phyloP scores from a whole-genome alignment of 37 sponge, comb jelly and placozoan genomes.

The Axinella damicornis region DNA sequence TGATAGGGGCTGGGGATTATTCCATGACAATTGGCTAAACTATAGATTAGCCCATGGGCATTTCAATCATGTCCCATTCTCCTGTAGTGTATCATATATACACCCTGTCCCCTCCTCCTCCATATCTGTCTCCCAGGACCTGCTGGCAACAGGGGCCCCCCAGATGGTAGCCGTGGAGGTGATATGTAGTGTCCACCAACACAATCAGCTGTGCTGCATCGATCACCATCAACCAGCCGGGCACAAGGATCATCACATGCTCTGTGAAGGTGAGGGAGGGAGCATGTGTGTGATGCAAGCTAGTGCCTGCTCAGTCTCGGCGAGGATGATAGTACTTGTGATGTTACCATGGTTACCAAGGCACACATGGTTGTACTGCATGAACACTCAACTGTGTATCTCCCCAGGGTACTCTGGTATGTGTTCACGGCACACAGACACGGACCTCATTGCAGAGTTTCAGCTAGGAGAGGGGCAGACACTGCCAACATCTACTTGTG shows the following conservation, averaged over 20 bases:
- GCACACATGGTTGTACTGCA: no score
- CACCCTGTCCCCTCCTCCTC: no score
- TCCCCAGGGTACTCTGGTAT: slow-evolving; percentile 90
- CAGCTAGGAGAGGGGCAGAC: slow-evolving; percentile 94
- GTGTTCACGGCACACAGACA: slow-evolving; percentile 80
- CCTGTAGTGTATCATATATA: no score
- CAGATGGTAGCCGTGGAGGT: slow-evolving; percentile 61
- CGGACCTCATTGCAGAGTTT: slow-evolving; percentile 84
- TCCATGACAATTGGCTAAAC: no score
- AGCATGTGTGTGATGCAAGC: no score
- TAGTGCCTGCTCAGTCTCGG: no score
- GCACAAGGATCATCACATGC: slow-evolving; percentile 83
- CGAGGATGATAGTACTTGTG: no score
- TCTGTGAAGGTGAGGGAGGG: slow-evolving; percentile 74
- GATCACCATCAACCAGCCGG: slow-evolving; percentile 77
- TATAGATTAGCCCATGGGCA: no score
- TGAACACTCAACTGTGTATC: no score
- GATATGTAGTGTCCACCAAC: slow-evolving; percentile 86
- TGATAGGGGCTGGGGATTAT: no score
- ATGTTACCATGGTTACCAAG: no score
- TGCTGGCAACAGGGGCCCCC: slow-evolving; percentile 57
- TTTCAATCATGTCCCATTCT: no score
- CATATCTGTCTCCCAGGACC: slow-evolving; percentile 37
- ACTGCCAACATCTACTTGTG: slow-evolving; percentile 88
- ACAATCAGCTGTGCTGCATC: slow-evolving; percentile 79